Percentiles rank a stretch among this genome's conserved stretches.
Evolutionary conservation across 2,113 vertebrate genomes (phyloP).

Genomic region (Pelodiscus sinensis): DNA sequence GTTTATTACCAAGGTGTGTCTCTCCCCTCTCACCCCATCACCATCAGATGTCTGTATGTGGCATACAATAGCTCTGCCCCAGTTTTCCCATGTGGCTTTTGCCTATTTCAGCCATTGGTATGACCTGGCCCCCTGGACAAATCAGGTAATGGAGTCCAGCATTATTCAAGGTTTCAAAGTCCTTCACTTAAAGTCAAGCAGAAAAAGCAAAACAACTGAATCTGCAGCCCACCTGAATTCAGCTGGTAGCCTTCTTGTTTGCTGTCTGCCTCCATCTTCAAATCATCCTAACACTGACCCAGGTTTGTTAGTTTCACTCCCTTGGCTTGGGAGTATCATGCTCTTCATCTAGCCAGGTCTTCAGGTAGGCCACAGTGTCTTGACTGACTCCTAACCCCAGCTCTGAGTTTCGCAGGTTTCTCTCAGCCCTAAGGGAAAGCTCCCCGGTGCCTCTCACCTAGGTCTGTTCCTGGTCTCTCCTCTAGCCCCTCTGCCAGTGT

Average conservation of each 20-base stretch:
- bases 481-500: not conserved
- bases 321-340: rapidly evolving
- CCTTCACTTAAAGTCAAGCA: not conserved
- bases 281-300: not conserved
- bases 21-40: not conserved
- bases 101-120: too few relatives aligned
- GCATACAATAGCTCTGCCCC: not conserved
- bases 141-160: too few relatives aligned
- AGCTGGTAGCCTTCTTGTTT: not conserved
- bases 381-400: not conserved
- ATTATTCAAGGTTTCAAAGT: not conserved
- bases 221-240: not conserved
- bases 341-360: not conserved
- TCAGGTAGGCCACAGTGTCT: not conserved
- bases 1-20: not conserved
- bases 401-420: not conserved
- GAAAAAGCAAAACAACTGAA: not conserved
- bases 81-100: not conserved
- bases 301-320: not conserved
- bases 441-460: not conserved
- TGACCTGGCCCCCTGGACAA: too few relatives aligned
- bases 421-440: not conserved
- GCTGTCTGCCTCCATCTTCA: not conserved
- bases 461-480: not conserved
- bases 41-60: not conserved